Conservation (phyloP, 2,113 vertebrate species). For the Piaya cayana region DNA sequence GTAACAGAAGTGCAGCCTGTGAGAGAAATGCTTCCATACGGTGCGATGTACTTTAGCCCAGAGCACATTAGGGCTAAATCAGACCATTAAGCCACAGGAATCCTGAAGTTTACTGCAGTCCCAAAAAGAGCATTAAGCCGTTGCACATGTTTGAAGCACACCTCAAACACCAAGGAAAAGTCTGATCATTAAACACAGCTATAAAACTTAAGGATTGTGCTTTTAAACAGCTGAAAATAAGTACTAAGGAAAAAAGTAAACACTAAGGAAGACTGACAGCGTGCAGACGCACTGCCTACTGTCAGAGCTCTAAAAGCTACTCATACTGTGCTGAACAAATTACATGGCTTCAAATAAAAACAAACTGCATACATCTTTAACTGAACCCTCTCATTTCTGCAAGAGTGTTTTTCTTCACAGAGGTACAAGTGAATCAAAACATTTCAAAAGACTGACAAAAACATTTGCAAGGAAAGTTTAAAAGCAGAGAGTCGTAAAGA, state of each 20-base stretch:
- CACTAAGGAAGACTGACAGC: background rate
- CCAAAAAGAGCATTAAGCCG: background rate
- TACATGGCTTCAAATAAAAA: background rate
- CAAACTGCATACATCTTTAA: background rate
- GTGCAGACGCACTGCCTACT: background rate
- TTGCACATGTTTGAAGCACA: background rate
- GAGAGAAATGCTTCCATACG: background rate
- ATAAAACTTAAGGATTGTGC: background rate
- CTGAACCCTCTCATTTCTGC: background rate
- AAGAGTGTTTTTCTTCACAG: background rate
- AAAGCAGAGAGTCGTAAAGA: background rate
- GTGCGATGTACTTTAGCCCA: background rate
- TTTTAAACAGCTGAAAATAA: background rate
- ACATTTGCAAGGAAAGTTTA: background rate
- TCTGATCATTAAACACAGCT: background rate
- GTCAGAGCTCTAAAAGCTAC: background rate
- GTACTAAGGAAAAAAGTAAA: background rate
- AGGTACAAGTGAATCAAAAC: background rate
- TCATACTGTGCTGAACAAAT: background rate
- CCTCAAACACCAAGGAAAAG: background rate
- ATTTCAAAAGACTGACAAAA: background rate
- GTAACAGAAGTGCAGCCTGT: accelerated
- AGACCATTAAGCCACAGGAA: background rate
- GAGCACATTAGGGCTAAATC: background rate
- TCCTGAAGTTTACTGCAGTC: background rate